Percentiles rank a stretch among this genome's conserved stretches.
Conservation (phyloP, 2,888 invertebrate genomes). For the Cryptocephalus primarius region DNA sequence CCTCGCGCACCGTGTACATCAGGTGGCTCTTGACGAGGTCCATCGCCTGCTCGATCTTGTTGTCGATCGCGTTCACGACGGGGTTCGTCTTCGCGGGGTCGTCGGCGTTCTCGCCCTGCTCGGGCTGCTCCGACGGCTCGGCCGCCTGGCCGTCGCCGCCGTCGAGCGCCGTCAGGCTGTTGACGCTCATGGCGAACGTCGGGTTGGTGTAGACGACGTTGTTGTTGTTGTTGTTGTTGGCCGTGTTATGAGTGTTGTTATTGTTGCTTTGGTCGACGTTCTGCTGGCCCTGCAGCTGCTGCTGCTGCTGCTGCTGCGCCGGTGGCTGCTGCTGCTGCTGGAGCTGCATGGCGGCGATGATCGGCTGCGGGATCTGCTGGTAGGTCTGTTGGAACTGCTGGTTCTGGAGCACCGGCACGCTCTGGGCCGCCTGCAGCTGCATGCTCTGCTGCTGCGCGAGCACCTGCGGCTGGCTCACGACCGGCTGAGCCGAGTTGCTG, state of each 20-base stretch:
- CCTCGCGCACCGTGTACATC: slow-evolving; percentile 68
- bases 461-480: slow-evolving; percentile 11
- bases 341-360: not conserved
- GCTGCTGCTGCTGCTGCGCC: slow-evolving; percentile 9
- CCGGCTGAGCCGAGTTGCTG: slow-evolving; percentile 18
- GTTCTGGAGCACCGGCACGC: slow-evolving; percentile 6
- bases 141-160: slow-evolving; percentile 7
- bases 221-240: slow-evolving; percentile 24
- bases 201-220: slow-evolving; percentile 34
- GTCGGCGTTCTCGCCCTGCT: slow-evolving; percentile 19
- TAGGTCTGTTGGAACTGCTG: slow-evolving; percentile 13
- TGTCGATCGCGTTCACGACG: slow-evolving; percentile 58
- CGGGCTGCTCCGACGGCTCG: not conserved
- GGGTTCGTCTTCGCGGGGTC: slow-evolving; percentile 32
- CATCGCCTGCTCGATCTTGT: slow-evolving; percentile 74
- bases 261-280: slow-evolving; percentile 4
- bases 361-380: not conserved
- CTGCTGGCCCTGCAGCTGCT: slow-evolving; percentile 6
- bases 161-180: slow-evolving; percentile 26
- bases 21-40: slow-evolving; percentile 67
- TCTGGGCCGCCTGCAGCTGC: slow-evolving; percentile 11
- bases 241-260: slow-evolving; percentile 10
- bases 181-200: slow-evolving; percentile 32
- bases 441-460: slow-evolving; percentile 11
- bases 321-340: not conserved